These are phyloP conservation scores for Xanthia togata DNA, from an alignment of 2,888 invertebrate species.

Conservation along the genomic window DNA sequence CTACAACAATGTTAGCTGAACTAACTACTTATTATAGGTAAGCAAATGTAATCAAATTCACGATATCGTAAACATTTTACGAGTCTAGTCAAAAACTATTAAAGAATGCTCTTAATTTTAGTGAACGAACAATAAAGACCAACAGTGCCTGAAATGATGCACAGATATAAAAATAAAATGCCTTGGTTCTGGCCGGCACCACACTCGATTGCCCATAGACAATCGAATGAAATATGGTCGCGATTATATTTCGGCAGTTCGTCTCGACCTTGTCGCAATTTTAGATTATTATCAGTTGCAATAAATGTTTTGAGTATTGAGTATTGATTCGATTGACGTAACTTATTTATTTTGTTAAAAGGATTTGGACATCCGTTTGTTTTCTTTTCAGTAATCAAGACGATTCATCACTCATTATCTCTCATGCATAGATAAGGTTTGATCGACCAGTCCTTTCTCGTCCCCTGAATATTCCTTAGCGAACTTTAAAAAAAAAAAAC, in stretches of 20 bases:
- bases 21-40: conserved; percentile 15
- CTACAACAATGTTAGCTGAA: conserved; percentile 36
- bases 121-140: conserved; percentile 37
- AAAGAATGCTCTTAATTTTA: conserved; percentile 34
- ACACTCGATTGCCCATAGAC: conserved; percentile 81
- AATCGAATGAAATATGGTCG: conserved; percentile 77
- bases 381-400: conserved; percentile 6
- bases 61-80: conserved; percentile 43
- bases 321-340: conserved; percentile 24
- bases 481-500: not conserved
- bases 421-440: not conserved
- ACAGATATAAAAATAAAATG: conserved; percentile 74
- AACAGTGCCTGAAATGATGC: conserved; percentile 69
- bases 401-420: not conserved
- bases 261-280: conserved; percentile 63
- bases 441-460: not conserved
- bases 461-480: not conserved
- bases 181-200: conserved; percentile 79
- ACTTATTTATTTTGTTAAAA: conserved; percentile 32
- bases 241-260: conserved; percentile 63
- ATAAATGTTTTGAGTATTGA: too few relatives aligned
- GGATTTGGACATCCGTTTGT: conserved; percentile 11
- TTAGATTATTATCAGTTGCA: conserved; percentile 54
- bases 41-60: conserved; percentile 38
- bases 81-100: conserved; percentile 45